These are phyloP conservation scores for Manis crassicaudata DNA, from an alignment of 2,797 vertebrate species.

Conservation along the genomic window DNA sequence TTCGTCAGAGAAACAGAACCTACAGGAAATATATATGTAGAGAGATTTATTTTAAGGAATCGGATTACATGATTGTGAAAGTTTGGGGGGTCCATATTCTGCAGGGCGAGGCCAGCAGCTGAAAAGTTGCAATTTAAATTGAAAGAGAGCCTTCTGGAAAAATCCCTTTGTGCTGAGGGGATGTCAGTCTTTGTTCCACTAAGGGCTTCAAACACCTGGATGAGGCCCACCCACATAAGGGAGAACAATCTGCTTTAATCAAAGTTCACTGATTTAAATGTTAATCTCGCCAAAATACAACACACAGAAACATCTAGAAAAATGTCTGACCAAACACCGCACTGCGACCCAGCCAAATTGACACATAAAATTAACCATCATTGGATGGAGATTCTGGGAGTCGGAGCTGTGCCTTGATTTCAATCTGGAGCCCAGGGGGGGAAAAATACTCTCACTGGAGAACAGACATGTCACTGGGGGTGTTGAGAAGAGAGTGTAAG, in stretches of 20 bases:
- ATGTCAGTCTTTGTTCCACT: not conserved
- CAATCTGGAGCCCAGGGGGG: rapidly evolving
- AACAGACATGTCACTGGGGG: not conserved
- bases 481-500: not conserved
- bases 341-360: not conserved
- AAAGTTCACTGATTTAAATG: not conserved
- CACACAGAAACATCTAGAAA: not conserved
- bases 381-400: not conserved
- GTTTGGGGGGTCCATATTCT: not conserved
- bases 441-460: not conserved
- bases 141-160: not conserved
- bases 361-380: not conserved
- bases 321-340: not conserved
- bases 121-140: not conserved
- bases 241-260: not conserved
- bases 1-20: not conserved
- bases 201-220: not conserved
- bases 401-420: not conserved
- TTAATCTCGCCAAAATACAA: not conserved
- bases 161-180: not conserved
- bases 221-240: not conserved
- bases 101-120: not conserved
- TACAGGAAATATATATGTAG: not conserved
- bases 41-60: not conserved
- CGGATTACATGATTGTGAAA: not conserved